A percentile compares a stretch with the other conserved stretches of the same genome.
These are phyloP conservation scores for Strigamia maritima DNA, from an alignment of 2,888 invertebrate species.

Conservation along the genomic window DNA sequence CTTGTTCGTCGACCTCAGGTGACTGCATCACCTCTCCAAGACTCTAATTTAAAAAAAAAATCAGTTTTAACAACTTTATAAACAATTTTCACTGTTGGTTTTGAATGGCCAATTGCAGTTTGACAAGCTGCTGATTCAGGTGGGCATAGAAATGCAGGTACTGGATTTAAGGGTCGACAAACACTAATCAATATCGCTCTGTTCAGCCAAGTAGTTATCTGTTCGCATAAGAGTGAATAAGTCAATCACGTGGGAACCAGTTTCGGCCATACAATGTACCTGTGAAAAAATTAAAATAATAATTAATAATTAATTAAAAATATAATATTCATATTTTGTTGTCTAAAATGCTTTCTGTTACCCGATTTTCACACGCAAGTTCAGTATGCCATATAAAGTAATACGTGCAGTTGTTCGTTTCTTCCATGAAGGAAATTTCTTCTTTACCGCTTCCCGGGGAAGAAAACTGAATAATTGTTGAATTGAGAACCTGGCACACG, in stretches of 20 bases:
- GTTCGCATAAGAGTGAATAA: conserved; percentile 47
- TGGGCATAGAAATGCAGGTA: conserved; percentile 45
- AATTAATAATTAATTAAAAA: neutral
- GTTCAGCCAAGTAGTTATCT: conserved; percentile 44
- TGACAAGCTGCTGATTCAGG: conserved; percentile 49
- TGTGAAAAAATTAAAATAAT: conserved; percentile 41
- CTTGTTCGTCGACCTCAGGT: conserved; percentile 46
- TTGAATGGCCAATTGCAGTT: conserved; percentile 37
- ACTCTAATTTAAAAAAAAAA: neutral
- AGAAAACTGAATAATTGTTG: conserved; percentile 50
- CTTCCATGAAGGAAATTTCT: conserved; percentile 47
- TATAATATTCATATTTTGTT: no score
- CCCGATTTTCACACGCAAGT: conserved; percentile 48
- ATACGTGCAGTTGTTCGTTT: conserved; percentile 49
- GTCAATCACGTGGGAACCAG: conserved; percentile 45
- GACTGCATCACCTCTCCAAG: conserved; percentile 46
- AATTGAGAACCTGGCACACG: no score
- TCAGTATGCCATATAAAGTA: conserved; percentile 50
- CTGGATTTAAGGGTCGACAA: conserved; percentile 48
- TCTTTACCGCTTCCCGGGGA: conserved; percentile 45
- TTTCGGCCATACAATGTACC: conserved; percentile 48
- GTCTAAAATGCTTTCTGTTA: neutral
- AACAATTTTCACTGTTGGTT: conserved; percentile 26
- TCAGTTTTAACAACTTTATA: neutral
- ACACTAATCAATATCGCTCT: conserved; percentile 47